Evolutionary conservation across 2,797 vertebrate genomes (phyloP), one percentile per base, ranked within the genome.

Genomic region (Champsocephalus esox): DNA sequence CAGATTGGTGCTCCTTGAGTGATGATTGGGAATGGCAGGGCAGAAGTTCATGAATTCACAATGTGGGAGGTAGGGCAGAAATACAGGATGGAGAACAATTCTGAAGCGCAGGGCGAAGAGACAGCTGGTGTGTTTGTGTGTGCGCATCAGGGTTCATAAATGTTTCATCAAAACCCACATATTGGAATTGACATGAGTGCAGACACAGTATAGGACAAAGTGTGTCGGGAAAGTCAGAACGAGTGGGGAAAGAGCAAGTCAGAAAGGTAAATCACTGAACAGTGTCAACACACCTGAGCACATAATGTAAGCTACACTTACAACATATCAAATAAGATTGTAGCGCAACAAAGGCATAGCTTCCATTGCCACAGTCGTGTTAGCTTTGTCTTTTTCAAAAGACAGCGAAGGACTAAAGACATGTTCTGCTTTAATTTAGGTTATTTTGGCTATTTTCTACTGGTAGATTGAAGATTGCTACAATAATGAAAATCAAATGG

Each of bases 1-100:
- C 83, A 77, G 75, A 76, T 58, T 28, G 50, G 38, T 5, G 74
- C 63, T 82, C 12, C 58, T 80, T 74, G 84, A 88, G 88, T 13
- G 54, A 49, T 83, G 86, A 92, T 87, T 84, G 81, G 84, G 73
- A 84, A 85, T 57, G 88, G 73, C 90, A 83, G 89, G 56, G 77
- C 78, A 79, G 83, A 82, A 68, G 86, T 85, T 88, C 86, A 83
- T 88, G 67, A 87, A 92, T 90, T 84, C 75, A 86, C 85, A 86
- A 82, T 89, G 87, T 75, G 77, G 77, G 86, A 86, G 82, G 77
- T 24, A 38, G 64, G 65, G 84, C 21, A 69, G 76, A 61, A 70
- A 80, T 11, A 64, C 70, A 21, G 49, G 69, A 79, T 52, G 56
- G 38, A 72, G 85, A 77, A 73, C 60, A 51, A 62, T 70, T 87